phyloP scores from a whole-genome alignment of 2,888 invertebrate genomes.

The Chalcis sispes region DNA sequence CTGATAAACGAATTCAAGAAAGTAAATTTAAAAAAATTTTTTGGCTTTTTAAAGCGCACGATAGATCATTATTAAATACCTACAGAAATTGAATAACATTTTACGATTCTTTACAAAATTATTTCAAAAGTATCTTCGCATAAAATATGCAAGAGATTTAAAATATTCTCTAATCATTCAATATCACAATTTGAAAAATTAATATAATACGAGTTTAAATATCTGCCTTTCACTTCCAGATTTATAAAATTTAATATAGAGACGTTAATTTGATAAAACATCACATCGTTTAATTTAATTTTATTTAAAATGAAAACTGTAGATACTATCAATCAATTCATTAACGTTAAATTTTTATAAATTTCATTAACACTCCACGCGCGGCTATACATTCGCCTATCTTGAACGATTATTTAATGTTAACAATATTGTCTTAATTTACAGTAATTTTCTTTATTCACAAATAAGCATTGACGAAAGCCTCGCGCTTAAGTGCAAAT shows the following conservation, averaged over 20 bases:
- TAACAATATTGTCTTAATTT: too few relatives aligned
- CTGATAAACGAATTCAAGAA: too few relatives aligned
- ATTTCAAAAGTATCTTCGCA: background rate
- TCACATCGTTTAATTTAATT: constrained; percentile 14
- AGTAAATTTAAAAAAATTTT: too few relatives aligned
- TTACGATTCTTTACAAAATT: too few relatives aligned
- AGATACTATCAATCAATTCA: constrained; percentile 26
- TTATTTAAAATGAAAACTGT: constrained; percentile 2
- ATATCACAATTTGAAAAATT: constrained; percentile 7
- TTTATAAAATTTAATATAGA: constrained; percentile 22
- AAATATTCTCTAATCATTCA: constrained; percentile 21
- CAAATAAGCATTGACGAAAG: constrained; percentile 2
- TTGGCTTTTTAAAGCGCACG: too few relatives aligned
- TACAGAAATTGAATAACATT: too few relatives aligned
- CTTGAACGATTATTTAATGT: too few relatives aligned
- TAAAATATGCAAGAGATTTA: constrained; percentile 9
- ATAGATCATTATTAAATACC: too few relatives aligned
- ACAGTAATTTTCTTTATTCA: background rate
- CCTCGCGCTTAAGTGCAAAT: background rate
- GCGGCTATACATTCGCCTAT: too few relatives aligned
- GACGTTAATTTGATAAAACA: background rate
- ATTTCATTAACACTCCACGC: background rate
- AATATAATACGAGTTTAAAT: background rate
- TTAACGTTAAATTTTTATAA: too few relatives aligned
- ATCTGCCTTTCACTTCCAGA: background rate